Conservation (phyloP, 2,888 invertebrate species). For the Apotomis turbidana region DNA sequence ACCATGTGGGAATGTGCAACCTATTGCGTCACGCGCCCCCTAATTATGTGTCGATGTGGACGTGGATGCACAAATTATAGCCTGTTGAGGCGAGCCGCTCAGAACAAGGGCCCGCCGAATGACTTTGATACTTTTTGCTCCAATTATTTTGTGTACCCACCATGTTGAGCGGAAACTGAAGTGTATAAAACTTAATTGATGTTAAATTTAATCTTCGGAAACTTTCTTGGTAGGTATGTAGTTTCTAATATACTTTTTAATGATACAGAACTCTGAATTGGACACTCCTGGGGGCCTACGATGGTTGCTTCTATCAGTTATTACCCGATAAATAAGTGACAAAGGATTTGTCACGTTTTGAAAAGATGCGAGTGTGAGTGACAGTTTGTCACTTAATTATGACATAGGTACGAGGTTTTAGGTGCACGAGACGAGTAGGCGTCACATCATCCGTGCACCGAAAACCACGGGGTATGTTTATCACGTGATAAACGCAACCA, state of each 20-base stretch:
- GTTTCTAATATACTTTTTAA: background rate
- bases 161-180: slow-evolving; percentile 36
- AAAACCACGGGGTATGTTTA: too few species aligned
- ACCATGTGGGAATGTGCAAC: slow-evolving; percentile 74
- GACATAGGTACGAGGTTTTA: too few species aligned
- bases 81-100: slow-evolving; percentile 56
- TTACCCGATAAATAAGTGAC: too few species aligned
- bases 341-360: too few species aligned
- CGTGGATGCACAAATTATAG: slow-evolving; percentile 80
- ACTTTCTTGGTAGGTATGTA: background rate
- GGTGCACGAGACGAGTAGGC: too few species aligned
- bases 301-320: too few species aligned
- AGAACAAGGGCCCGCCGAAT: slow-evolving; percentile 56
- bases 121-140: slow-evolving; percentile 60
- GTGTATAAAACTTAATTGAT: slow-evolving; percentile 28
- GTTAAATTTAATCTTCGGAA: slow-evolving; percentile 22
- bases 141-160: slow-evolving; percentile 47
- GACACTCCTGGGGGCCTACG: too few species aligned
- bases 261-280: background rate
- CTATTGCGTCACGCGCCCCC: slow-evolving; percentile 74
- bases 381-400: too few species aligned
- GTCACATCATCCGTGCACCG: too few species aligned
- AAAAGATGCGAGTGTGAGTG: too few species aligned
- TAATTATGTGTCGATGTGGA: slow-evolving; percentile 76
- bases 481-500: too few species aligned